Base-by-base conservation (phyloP, 2,888 invertebrate genomes). In the Yponomeuta sedellus region DNA sequence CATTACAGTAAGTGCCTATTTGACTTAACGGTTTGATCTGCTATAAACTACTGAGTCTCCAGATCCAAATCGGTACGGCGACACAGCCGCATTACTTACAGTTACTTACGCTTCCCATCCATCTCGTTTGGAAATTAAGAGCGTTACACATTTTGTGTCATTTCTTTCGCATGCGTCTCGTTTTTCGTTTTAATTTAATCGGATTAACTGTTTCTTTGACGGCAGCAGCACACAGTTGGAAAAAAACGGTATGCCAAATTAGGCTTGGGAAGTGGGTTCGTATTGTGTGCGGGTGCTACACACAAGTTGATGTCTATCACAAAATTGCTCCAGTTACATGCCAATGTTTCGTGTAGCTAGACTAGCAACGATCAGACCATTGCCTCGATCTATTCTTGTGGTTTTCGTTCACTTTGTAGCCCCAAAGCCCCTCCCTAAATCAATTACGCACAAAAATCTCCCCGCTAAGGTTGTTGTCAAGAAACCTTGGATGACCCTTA, bases 221-320 rank as follows among this genome's bases (percentile, higher is more conserved):
- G 79, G 77, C 78, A 77, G 5, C 34, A 34, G 8, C 6, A 28
- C 74, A 77, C 73, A 74, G 78, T 75, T 80, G 78, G 79, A 83
- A 79, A 52, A 78, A 82, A 88, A 89, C 88, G 84, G 88, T 90
- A 89, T 73, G 82, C 82, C 83, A 86, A 90, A 89, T 90, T 88
- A 88, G 75, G 79, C 81, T 77, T 88, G 90, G 76, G 88, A 90
- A 89, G 78, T 87, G 77, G 88, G 83, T 75, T 79, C 74, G 83
- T 76, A 88, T 89, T 88, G 89, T 89, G 72, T 77, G 63, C 63
- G 20, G 34, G 19, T 16, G 19, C 34, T 64, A 44, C 40, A 40
- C 63, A 40, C 22, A 63, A 63, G 20, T 8, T 8, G 19, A 67
- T 67, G 68, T 67, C 63, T 67, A 73, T 73, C 68, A 72, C 67